Percentiles rank a stretch among this genome's conserved stretches.
These are phyloP conservation scores for Epinephelus moara DNA, from an alignment of 2,113 vertebrate genomes.

Conservation along the genomic window DNA sequence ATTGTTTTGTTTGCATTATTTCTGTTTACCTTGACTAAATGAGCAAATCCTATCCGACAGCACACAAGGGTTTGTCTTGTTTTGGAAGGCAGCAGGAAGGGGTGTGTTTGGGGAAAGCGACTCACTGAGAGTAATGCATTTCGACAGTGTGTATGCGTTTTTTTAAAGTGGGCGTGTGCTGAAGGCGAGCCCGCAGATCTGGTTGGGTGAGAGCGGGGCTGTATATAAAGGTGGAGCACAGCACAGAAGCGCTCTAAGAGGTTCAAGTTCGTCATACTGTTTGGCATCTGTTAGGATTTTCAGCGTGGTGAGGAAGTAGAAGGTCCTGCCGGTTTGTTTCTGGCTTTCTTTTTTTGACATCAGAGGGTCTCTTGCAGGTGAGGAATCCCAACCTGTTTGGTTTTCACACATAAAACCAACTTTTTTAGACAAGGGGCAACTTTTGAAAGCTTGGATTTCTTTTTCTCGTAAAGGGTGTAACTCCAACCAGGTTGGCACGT, in stretches of 20 bases:
- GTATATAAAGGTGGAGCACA: slow-evolving; percentile 79
- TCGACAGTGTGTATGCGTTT: slow-evolving; percentile 71
- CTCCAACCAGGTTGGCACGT: slow-evolving; percentile 64
- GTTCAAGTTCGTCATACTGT: slow-evolving; percentile 46
- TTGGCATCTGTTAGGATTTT: slow-evolving; percentile 47
- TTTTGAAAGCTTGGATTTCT: slow-evolving; percentile 35
- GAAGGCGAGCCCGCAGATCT: slow-evolving; percentile 58
- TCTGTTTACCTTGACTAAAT: slow-evolving; percentile 14
- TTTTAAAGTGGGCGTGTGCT: slow-evolving; percentile 63
- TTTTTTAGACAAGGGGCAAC: slow-evolving; percentile 31
- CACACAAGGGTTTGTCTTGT: slow-evolving; percentile 30
- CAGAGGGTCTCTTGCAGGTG: slow-evolving; percentile 54
- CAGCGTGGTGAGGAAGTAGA: slow-evolving; percentile 23
- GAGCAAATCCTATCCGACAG: slow-evolving; percentile 42
- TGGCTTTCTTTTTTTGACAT: background rate
- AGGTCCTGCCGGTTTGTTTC: slow-evolving; percentile 1
- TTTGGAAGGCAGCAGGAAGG: slow-evolving; percentile 40
- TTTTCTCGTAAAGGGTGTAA: slow-evolving; percentile 1
- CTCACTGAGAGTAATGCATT: slow-evolving; percentile 74
- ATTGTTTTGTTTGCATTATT: background rate
- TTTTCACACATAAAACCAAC: slow-evolving; percentile 25
- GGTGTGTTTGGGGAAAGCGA: slow-evolving; percentile 40
- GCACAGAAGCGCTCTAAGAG: slow-evolving; percentile 50
- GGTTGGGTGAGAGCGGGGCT: slow-evolving; percentile 72
- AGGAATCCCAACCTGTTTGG: slow-evolving; percentile 18